phyloP scores from a whole-genome alignment of 2,113 vertebrate genomes.

The Solea solea region DNA sequence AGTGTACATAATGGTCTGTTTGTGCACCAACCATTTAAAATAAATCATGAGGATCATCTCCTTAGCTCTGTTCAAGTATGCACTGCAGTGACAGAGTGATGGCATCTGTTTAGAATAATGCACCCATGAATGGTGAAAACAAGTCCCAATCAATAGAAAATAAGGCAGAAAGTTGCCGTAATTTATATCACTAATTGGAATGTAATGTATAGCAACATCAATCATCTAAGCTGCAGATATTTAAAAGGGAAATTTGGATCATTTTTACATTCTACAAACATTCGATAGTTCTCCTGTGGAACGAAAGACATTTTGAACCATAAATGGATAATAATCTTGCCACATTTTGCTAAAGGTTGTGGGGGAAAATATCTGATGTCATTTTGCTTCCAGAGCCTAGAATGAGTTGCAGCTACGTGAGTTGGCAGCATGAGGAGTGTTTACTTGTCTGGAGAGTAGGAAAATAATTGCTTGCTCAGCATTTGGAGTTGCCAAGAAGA shows the following conservation, averaged over 20 bases:
- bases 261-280: not conserved
- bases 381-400: conserved; percentile 1
- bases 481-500: conserved; percentile 1
- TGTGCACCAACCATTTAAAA: conserved; percentile 50
- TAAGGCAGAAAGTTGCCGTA: not conserved
- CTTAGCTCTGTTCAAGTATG: conserved; percentile 35
- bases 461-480: conserved; percentile 30
- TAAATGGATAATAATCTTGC: conserved; percentile 2
- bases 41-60: conserved; percentile 55
- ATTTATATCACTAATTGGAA: not conserved
- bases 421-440: conserved; percentile 1
- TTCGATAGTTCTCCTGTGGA: not conserved
- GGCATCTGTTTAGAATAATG: conserved; percentile 39
- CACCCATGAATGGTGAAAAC: not conserved
- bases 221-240: conserved; percentile 2
- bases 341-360: conserved; percentile 2
- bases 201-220: not conserved
- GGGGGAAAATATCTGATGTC: conserved; percentile 12
- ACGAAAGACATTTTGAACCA: not conserved
- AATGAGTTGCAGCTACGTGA: conserved; percentile 20
- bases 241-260: conserved; percentile 1
- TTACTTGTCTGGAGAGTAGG: conserved; percentile 7
- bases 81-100: conserved; percentile 41
- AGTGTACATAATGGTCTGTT: conserved; percentile 44
- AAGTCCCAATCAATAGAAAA: conserved; percentile 4